phyloP scores from a whole-genome alignment of 2,113 vertebrate genomes.

The Amazona vittata region DNA sequence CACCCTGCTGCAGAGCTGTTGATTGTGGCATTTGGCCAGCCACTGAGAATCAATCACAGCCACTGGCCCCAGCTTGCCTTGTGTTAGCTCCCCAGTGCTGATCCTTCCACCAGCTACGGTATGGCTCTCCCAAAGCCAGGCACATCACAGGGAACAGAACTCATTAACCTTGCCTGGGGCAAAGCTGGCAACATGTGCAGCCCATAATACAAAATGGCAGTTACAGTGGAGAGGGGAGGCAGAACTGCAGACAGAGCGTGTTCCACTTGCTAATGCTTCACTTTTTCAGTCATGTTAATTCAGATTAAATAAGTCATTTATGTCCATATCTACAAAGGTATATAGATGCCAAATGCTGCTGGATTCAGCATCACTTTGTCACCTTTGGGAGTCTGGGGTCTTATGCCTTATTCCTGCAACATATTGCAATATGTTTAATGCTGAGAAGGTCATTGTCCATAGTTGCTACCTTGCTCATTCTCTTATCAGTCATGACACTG shows the following conservation, averaged over 20 bases:
- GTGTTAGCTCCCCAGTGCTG: not conserved
- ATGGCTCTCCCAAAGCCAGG: not conserved
- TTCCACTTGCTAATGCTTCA: not conserved
- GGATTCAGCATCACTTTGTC: not conserved
- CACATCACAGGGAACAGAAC: not conserved
- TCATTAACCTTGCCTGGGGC: not conserved
- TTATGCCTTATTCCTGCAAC: not conserved
- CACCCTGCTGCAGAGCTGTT: rapidly evolving
- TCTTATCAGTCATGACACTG: not conserved
- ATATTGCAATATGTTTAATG: not conserved
- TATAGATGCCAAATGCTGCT: not conserved
- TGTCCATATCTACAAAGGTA: not conserved
- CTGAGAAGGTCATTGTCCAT: not conserved
- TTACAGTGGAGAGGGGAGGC: not conserved
- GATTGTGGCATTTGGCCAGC: not conserved
- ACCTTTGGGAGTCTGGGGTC: not conserved
- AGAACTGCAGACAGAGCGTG: not conserved
- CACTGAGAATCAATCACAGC: not conserved
- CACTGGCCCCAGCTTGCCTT: not conserved
- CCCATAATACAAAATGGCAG: not conserved
- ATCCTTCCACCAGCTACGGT: not conserved
- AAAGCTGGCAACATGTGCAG: not conserved
- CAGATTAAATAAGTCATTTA: not conserved
- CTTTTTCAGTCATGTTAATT: not conserved
- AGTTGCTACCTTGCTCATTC: not conserved